Percentiles rank a stretch among this genome's conserved stretches.
phyloP scores from a whole-genome alignment of 2,113 vertebrate genomes.

The Heterotilapia buettikoferi region DNA sequence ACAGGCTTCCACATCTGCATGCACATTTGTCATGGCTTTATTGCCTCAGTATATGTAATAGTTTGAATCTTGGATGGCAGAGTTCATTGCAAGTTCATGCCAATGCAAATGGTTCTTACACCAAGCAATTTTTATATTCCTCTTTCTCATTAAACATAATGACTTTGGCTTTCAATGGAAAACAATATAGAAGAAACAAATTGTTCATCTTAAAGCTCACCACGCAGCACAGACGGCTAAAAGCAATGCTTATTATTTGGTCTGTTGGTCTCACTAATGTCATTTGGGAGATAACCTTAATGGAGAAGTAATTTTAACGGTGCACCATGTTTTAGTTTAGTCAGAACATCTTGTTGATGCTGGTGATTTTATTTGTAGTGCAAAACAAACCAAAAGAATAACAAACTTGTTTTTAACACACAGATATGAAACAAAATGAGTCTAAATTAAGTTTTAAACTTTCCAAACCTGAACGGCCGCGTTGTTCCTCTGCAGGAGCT shows the following conservation, averaged over 20 bases:
- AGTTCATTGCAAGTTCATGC: background rate
- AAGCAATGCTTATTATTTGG: background rate
- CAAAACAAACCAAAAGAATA: background rate
- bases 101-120: background rate
- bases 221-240: background rate
- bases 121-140: background rate
- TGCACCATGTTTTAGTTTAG: conserved; percentile 18
- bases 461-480: background rate
- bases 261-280: background rate
- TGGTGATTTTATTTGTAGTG: background rate
- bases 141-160: background rate
- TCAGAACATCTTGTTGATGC: background rate
- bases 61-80: background rate
- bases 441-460: background rate
- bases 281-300: background rate
- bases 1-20: background rate
- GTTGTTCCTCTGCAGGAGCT: conserved; percentile 70
- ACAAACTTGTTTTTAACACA: background rate
- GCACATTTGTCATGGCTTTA: background rate
- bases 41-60: background rate
- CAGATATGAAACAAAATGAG: background rate
- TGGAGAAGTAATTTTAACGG: background rate
- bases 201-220: background rate
- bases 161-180: background rate
- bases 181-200: background rate